Base-by-base conservation (phyloP, 2,797 vertebrate species). In the Decapterus maruadsi region DNA sequence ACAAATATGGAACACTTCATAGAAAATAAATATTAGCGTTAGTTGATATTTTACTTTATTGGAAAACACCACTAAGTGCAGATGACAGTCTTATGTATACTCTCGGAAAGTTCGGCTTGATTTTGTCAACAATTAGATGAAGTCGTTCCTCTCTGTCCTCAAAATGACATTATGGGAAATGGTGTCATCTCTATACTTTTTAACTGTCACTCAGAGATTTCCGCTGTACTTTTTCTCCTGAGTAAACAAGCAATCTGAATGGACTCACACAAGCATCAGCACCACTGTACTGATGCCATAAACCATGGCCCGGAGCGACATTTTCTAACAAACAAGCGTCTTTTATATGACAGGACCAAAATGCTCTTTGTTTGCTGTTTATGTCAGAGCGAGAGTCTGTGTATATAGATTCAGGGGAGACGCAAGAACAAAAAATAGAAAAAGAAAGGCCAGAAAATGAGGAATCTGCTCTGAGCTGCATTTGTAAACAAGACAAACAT, bases 401-500 rank as follows among this genome's bases (percentile, higher is more conserved):
- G 81, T 87, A 76, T 87, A 88, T 86, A 89, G 72, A 90, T 88
- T 50, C 1, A 13, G 80, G 62, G 38, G 61, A 54, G 42, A 56
- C 20, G 26, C 45, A 46, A 46, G 19, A 46, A 36, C 31, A 36
- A 36, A 43, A 43, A 42, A 42, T 36, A 42, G 40, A 42, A 12
- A 42, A 42, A 42, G 40, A 17, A 46, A 36, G 51, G 59, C 46
- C 64, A 69, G 59, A 81, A 81, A 86, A 74, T 59, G 34, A 85
- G 72, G 78, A 89, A 83, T 92, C 84, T 80, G 84, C 87, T 88
- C 85, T 77, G 81, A 79, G 85, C 76, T 85, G 85, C 54, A 66
- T 90, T 91, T 80, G 88, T 91, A 93, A 94, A 92, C 92, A 93
- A 92, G 90, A 90, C 88, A 92, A 93, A 94, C 93, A 91, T 85